Base-by-base conservation (phyloP, 1,140 invertebrate species). In the Drosophila serrata region DNA sequence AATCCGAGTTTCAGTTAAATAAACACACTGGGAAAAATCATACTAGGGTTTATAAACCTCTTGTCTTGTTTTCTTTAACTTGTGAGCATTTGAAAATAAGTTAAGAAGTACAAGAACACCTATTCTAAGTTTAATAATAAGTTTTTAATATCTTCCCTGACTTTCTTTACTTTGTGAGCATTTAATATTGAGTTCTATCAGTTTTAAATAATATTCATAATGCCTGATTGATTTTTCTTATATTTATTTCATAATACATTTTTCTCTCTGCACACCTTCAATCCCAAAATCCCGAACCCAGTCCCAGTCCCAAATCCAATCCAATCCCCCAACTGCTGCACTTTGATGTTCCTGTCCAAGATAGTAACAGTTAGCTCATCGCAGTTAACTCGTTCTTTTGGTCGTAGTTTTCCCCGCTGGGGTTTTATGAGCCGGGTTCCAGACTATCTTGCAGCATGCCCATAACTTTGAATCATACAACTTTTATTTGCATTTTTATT, bases 401-500 rank as follows among this genome's bases (percentile, higher is more conserved):
- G 33, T 43, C 58, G 48, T 45, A 43, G 42, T 39, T 67, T 70
- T 70, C 59, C 59, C 43, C 61, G 57, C 67, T 86, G 68, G 64
- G 74, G 79, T 80, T 85, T 87, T 87, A 87, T 72, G 79, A 69
- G 62, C 51, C 78, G 76, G 55, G 64, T 62, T 73, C 33, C 33
- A 24, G 51, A 55, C 51, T 55, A 70, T 84, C 67, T 82, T 67
- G 76, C 58, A 75, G 78, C 49, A 39, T 62, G 62, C 59, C 75
- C 75, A 85, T 85, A 85, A 81, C 82, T 86, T 85, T 70, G 75
- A 58, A 43, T 87, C 79, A 60, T 79, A 64, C 78, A 82, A 82
- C 70, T 82, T 87, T 87, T 87, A 82, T 87, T 87, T 87, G 70
- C 82, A 87, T 87, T 87, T 86, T 75, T 69, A 86, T 86, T 87